Evolutionary conservation across 2,888 invertebrate species (phyloP), one percentile per base, ranked within the genome.

Genomic region (Folsomia manolachei): DNA sequence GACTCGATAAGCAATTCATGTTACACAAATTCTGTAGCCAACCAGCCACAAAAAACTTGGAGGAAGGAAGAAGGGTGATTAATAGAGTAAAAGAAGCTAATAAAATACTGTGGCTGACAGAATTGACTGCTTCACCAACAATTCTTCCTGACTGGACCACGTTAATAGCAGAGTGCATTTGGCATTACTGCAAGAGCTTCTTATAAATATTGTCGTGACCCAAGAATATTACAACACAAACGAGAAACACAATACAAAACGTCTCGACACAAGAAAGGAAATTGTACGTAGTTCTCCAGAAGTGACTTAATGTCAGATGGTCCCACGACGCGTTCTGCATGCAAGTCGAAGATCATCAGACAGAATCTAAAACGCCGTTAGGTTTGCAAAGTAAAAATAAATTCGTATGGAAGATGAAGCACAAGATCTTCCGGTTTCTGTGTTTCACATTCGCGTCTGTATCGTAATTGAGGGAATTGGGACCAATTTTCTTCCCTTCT

Each of bases 1-100:
- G 69, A 53, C 60, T 72, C 72, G 72, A 72, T 72, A 72, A 64
- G 56, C 23, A 61, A 52, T 27, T 26, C 60, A 26, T 21, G 14
- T 39, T 39, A 39, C 14, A 14, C n/a, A 39, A 39, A 9, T 14
- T 39, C 39, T 14, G 7, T 39, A 39, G 4, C 39, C 39, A 39
- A 39, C 39, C 39, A 39, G 39, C 39, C 14, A n/a, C n/a, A n/a
- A n/a, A n/a, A n/a, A n/a, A n/a, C n/a, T n/a, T n/a, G n/a, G n/a
- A n/a, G n/a, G n/a, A n/a, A 39, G 39, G 4, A 9, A 9, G 39
- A 39, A 39, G 39, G 14, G 39, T 39, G 39, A 39, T 39, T 39
- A 39, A 39, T 39, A 39, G 39, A 39, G 39, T 14, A 39, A 4
- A n/a, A n/a, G n/a, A n/a, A n/a, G n/a, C n/a, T n/a, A 39, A 39